Percentiles rank a stretch among this genome's conserved stretches.
These are phyloP conservation scores for Oppia nitens DNA, from an alignment of 1,140 invertebrate genomes.

Conservation along the genomic window DNA sequence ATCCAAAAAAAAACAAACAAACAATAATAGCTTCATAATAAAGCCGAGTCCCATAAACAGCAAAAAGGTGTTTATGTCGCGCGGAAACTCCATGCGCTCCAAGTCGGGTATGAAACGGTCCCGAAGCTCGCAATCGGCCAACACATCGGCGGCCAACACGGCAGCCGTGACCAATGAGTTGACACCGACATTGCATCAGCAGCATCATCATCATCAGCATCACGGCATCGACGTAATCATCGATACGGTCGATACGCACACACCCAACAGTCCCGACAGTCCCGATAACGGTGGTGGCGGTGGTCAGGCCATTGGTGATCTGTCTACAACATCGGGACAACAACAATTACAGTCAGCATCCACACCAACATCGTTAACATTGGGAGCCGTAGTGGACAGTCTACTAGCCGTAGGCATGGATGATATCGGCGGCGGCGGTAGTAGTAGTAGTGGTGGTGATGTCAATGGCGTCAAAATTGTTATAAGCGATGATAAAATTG, in stretches of 20 bases:
- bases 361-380: no score
- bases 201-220: no score
- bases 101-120: conserved; percentile 1
- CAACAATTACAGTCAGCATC: no score
- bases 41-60: conserved; percentile 76
- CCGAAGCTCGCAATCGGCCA: neutral
- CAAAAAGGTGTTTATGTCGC: conserved; percentile 57
- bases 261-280: neutral
- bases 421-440: no score
- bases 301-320: no score
- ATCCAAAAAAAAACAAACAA: neutral
- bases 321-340: no score
- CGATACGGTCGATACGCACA: neutral
- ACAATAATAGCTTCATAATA: conserved; percentile 46
- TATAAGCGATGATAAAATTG: neutral
- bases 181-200: no score
- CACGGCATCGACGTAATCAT: no score
- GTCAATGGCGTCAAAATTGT: neutral
- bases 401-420: no score
- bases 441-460: neutral
- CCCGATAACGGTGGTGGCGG: neutral
- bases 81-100: conserved; percentile 17
- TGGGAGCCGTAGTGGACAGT: no score
- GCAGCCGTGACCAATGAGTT: no score
- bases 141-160: neutral